Evolutionary conservation across 2,113 vertebrate species (phyloP), one percentile per base, ranked within the genome.

Genomic region (Mastomys coucha): DNA sequence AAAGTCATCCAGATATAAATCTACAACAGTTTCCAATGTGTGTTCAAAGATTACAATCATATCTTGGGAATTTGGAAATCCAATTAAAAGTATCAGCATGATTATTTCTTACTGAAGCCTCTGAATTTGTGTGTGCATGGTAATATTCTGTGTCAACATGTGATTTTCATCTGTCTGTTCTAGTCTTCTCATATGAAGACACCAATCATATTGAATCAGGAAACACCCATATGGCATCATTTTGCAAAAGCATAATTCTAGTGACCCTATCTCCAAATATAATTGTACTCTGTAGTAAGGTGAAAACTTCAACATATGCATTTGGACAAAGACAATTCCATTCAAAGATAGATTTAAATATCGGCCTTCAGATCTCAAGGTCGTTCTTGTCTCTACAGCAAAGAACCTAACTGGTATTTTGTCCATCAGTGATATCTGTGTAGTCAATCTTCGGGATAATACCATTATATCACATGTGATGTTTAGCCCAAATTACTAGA

Each of bases 241-340:
- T 72, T 72, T 72, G 36, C 11, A 84, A 60, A 84, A 28, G 22
- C n/a, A 60, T 84, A 6, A 42, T 63, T 42, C 7, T 84, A 42
- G 16, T 14, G 3, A 42, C 4, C 12, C 2, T 63, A 10, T n/a
- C 24, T 63, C 0, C 24, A 26, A 84, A 16, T 16, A 0, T 42
- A 84, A 42, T 63, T 42, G 58, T 42, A 84, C 17, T 56, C 19
- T 84, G 1, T 63, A 63, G 7, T 42, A 28, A 14, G 6, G 5
- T 9, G 20, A 56, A 56, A 17, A 10, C 5, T 22, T 39, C 13
- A 58, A 82, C 2, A 17, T n/a, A 7, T n/a, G 36, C 13, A 20
- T 58, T n/a, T 82, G 53, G 36, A 12, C 3, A 63, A 42, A 63
- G 13, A 42, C 26, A 3, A 63, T 63, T 42, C 58, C 7, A 42